phyloP scores from a whole-genome alignment of 2,797 vertebrate species.

The Emys orbicularis region DNA sequence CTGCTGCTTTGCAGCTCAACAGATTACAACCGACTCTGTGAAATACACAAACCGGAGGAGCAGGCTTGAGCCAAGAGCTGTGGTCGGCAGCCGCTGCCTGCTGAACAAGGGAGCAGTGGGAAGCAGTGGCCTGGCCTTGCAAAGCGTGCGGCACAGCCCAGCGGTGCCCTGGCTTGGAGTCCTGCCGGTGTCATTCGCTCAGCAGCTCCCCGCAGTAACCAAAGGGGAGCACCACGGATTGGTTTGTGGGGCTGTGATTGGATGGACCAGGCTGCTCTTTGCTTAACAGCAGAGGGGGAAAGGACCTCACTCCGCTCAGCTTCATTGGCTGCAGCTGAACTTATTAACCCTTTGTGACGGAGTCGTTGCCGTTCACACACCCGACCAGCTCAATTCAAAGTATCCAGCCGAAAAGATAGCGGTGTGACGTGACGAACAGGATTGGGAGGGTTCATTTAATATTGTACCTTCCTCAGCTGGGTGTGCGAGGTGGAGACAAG shows the following conservation, averaged over 20 bases:
- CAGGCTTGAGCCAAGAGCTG: background rate
- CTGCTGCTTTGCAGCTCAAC: too few species aligned
- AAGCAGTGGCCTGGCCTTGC: background rate
- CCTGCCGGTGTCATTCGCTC: background rate
- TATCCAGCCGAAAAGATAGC: accelerated
- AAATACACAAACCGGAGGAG: too few species aligned
- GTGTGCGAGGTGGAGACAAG: accelerated
- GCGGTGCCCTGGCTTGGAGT: too few species aligned
- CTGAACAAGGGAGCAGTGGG: too few species aligned
- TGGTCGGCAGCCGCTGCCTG: accelerated
- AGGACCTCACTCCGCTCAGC: background rate
- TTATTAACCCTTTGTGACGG: background rate
- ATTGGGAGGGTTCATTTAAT: background rate
- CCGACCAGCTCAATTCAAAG: background rate
- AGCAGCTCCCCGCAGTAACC: background rate
- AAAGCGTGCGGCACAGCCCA: too few species aligned
- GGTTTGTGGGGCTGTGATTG: slow-evolving; percentile 14
- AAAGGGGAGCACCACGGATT: background rate
- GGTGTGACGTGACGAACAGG: background rate
- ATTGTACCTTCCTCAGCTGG: accelerated
- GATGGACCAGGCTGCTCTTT: background rate
- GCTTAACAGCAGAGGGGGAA: background rate
- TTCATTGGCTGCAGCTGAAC: background rate
- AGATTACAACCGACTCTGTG: too few species aligned
- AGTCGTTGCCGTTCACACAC: background rate